A percentile compares a stretch with the other conserved stretches of the same genome.
These are phyloP conservation scores for Drosophila sucinea DNA, from an alignment of 1,140 invertebrate species.

Conservation along the genomic window DNA sequence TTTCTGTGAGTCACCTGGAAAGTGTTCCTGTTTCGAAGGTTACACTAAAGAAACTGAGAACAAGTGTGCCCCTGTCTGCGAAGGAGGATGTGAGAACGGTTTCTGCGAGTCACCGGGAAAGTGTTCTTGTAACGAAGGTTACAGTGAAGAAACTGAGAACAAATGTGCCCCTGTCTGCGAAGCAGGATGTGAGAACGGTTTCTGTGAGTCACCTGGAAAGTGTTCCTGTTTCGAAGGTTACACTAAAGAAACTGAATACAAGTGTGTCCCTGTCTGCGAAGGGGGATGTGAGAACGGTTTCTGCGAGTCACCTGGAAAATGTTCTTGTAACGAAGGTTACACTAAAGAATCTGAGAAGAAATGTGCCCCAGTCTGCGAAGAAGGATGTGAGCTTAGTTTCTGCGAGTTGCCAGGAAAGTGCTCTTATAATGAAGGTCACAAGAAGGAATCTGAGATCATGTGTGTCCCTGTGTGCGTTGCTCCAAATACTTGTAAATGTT, in stretches of 20 bases:
- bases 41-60: slow-evolving; percentile 13
- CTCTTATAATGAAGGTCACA: slow-evolving; percentile 7
- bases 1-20: slow-evolving; percentile 12
- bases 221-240: slow-evolving; percentile 32
- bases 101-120: slow-evolving; percentile 20
- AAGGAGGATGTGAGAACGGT: slow-evolving; percentile 32
- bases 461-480: slow-evolving; percentile 21
- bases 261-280: not conserved
- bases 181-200: slow-evolving; percentile 24
- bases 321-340: slow-evolving; percentile 11
- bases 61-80: slow-evolving; percentile 24
- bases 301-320: not conserved
- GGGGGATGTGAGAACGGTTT: slow-evolving; percentile 14
- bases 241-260: too few relatives aligned
- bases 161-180: slow-evolving; percentile 22
- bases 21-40: slow-evolving; percentile 19
- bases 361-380: slow-evolving; percentile 7
- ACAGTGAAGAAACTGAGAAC: not conserved
- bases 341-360: not conserved
- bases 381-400: slow-evolving; percentile 12
- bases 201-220: slow-evolving; percentile 14
- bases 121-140: slow-evolving; percentile 32
- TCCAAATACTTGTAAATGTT: slow-evolving; percentile 12
- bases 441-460: not conserved
- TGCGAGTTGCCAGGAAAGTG: not conserved